Evolutionary conservation across 1,140 invertebrate species (phyloP), one percentile per base, ranked within the genome.

Genomic region (Aphaenogaster ashmeadi): DNA sequence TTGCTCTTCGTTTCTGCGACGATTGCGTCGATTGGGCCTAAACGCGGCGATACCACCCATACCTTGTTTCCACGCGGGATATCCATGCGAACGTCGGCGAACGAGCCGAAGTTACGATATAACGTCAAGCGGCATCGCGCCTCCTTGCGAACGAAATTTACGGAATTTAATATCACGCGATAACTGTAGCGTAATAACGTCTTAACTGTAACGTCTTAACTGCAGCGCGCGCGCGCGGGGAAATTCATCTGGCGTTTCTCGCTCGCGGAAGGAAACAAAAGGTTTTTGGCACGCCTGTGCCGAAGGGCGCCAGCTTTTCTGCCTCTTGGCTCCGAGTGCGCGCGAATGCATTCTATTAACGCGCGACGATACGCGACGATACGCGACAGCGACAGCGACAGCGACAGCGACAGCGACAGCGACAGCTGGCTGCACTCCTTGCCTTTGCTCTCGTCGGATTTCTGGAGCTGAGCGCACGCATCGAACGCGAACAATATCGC

Each of bases 161-260:
- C 80, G 80, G 54, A 84, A 84, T 84, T 83, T 84, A 84, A 84
- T 84, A 84, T 84, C 80, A 84, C 80, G 69, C 80, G 80, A 74
- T 84, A 84, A 75, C 80, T 74, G 80, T 84, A 84, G 69, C 80
- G 80, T 74, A 84, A 84, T 84, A 84, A 84, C 69, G 27, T 74
- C 69, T 84, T 74, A 81, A 81, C 69, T 75, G 81, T 85, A 75
- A 75, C 71, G 71, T 75, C 69, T 85, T 75, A 79, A 86, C 83
- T 78, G 74, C 80, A 58, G 52, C 41, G 21, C 44, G 13, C 33
- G 36, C 33, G n/a, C 54, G 64, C 27, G 58, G 13, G 56, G 27
- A 62, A 66, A 86, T 86, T 78, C 83, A 79, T 86, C 60, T 52
- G 60, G 71, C 67, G 44, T 67, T 78, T 56, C 67, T 33, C 33